Evolutionary conservation across 1,140 invertebrate genomes (phyloP).

Genomic region (Papilio polyxenes): DNA sequence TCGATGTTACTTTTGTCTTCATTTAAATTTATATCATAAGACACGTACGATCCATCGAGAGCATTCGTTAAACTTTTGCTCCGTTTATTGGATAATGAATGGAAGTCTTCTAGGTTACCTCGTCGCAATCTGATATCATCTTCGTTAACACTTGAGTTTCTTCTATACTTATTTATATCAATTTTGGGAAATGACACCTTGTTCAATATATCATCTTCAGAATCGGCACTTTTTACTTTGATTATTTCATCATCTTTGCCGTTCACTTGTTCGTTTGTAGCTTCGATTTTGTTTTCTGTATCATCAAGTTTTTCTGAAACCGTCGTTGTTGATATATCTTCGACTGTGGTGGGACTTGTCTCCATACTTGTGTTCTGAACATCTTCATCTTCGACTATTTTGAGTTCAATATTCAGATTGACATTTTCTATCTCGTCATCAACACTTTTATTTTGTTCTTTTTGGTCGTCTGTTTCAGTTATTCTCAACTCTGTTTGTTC

Average conservation of each 20-base stretch:
- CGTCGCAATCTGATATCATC: slow-evolving; percentile 70
- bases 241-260: slow-evolving; percentile 35
- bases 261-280: slow-evolving; percentile 39
- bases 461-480: slow-evolving; percentile 55
- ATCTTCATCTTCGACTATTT: slow-evolving; percentile 77
- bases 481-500: slow-evolving; percentile 58
- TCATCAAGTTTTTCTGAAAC: slow-evolving; percentile 28
- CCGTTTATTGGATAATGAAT: slow-evolving; percentile 66
- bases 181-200: slow-evolving; percentile 67
- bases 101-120: slow-evolving; percentile 74
- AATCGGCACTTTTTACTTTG: slow-evolving; percentile 48
- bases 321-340: slow-evolving; percentile 36
- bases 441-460: slow-evolving; percentile 42
- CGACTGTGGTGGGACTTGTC: slow-evolving; percentile 18
- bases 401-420: slow-evolving; percentile 74
- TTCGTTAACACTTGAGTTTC: slow-evolving; percentile 76
- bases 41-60: slow-evolving; percentile 57
- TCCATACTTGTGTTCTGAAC: slow-evolving; percentile 41
- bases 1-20: slow-evolving; percentile 56
- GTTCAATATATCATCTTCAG: slow-evolving; percentile 63
- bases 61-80: slow-evolving; percentile 73
- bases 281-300: slow-evolving; percentile 32
- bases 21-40: slow-evolving; percentile 72
- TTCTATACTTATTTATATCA: slow-evolving; percentile 70
- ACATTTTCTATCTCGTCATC: slow-evolving; percentile 71